Conservation (phyloP, 92 coral and sea anemone genomes). For the Porites cylindrica region DNA sequence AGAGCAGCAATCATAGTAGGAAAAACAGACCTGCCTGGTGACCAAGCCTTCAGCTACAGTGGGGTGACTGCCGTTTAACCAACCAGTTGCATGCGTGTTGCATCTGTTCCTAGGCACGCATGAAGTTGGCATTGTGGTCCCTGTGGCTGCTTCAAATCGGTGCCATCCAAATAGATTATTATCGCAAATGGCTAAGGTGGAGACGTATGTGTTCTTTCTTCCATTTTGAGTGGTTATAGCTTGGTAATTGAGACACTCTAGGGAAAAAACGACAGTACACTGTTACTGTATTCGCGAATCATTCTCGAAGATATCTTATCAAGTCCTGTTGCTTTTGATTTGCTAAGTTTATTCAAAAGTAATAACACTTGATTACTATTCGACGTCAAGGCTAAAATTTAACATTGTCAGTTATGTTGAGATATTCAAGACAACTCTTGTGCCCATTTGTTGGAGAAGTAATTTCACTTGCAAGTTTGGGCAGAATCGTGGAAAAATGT, state of each 20-base stretch:
- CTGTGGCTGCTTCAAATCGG: constrained; percentile 20
- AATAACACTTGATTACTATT: no score
- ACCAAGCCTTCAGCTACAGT: constrained; percentile 5
- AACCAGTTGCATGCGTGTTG: constrained; percentile 9
- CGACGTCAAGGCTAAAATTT: no score
- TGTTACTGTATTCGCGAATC: no score
- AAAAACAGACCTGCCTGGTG: constrained; percentile 23
- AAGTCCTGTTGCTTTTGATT: no score
- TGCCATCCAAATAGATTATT: not conserved
- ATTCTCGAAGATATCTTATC: no score
- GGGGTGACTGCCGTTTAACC: constrained; percentile 25
- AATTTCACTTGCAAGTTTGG: not conserved
- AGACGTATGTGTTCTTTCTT: not conserved
- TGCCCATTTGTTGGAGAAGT: not conserved
- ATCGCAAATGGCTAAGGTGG: not conserved
- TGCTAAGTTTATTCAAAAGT: no score
- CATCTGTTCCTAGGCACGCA: constrained; percentile 10
- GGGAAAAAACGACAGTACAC: not conserved
- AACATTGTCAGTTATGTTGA: no score
- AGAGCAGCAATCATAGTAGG: constrained; percentile 1
- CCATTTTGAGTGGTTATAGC: not conserved
- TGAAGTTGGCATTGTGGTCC: not conserved
- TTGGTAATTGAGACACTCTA: not conserved
- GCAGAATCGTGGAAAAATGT: not conserved
- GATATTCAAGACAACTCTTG: not conserved